Base-by-base conservation (phyloP, 2,888 invertebrate genomes). In the Trimorus sp. region DNA sequence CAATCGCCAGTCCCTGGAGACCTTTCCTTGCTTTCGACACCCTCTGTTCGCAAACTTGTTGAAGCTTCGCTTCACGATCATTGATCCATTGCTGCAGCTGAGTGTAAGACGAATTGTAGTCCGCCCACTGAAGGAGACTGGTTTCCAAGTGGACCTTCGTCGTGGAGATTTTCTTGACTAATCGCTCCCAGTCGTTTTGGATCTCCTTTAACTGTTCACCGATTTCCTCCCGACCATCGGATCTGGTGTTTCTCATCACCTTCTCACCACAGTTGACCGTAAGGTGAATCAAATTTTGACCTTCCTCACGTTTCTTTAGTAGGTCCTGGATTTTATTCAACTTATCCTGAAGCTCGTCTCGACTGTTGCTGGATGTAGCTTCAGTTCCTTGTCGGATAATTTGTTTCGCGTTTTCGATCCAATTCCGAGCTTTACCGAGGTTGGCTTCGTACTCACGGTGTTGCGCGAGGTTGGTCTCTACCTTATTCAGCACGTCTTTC, bases 41-140 rank as follows among this genome's bases (percentile, higher is more conserved):
- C 92, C 97, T 97, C 85, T 96, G 96, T 90, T 97, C 97, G 86
- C 96, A 96, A 63, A 97, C 97, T 93, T 98, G 96, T 92, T 97
- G 97, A 60, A 98, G 91, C 92, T 98, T 97, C 6, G 97, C 97
- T 93, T 98, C 98, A 86, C 98, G 94, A 88, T 98, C 98, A 42
- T 95, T 95, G 80, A 99, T 97, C 98, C 98, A 98, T 93, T 98
- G 97, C 88, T 98, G 96, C 36, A 98, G 92, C 90, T 98, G 98
- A 15, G 96, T 95, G 90, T 97, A 98, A 76, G 97, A 98, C 70
- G 98, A 98, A 90, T 97, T 98, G 91, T 98, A 98, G 90, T 98
- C 98, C 7, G 98, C 97, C 98, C 98, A 98, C 94, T 98, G 98
- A 51, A 98, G 93, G 12, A 98, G 93, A 86, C 96, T 96, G 0